Conservation (phyloP, 2,797 vertebrate genomes). For the Astyanax mexicanus region DNA sequence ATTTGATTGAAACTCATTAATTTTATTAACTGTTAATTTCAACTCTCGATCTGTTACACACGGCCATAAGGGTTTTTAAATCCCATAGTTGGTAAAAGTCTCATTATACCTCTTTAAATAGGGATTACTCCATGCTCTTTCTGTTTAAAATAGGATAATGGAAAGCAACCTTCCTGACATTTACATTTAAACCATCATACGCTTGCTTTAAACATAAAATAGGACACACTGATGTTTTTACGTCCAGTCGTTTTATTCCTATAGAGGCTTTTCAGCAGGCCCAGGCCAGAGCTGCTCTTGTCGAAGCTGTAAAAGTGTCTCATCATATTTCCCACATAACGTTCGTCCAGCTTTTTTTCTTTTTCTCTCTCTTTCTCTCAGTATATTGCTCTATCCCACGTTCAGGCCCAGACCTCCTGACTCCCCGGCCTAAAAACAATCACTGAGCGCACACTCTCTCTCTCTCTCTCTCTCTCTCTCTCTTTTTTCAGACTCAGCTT, state of each 20-base stretch:
- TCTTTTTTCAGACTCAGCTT: slow-evolving; percentile 36
- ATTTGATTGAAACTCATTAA: no score
- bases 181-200: neutral
- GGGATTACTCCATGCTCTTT: neutral
- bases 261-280: neutral
- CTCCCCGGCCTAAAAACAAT: slow-evolving; percentile 49
- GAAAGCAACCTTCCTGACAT: no score
- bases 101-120: neutral
- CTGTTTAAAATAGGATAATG: neutral
- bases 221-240: neutral
- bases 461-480: no score
- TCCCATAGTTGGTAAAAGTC: neutral
- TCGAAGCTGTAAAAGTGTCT: slow-evolving; percentile 22
- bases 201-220: neutral
- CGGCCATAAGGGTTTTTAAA: no score
- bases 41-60: no score
- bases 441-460: slow-evolving; percentile 43
- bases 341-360: slow-evolving; percentile 18
- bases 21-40: no score
- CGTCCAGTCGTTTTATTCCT: slow-evolving; percentile 9
- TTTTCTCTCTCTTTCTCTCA: slow-evolving; percentile 1
- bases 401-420: slow-evolving; percentile 7
- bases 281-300: neutral
- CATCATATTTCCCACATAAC: slow-evolving; percentile 16
- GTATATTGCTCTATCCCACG: slow-evolving; percentile 3